Percentiles rank a stretch among this genome's conserved stretches.
phyloP scores from a whole-genome alignment of 2,888 invertebrate species.

The Conchocele bisecta region DNA sequence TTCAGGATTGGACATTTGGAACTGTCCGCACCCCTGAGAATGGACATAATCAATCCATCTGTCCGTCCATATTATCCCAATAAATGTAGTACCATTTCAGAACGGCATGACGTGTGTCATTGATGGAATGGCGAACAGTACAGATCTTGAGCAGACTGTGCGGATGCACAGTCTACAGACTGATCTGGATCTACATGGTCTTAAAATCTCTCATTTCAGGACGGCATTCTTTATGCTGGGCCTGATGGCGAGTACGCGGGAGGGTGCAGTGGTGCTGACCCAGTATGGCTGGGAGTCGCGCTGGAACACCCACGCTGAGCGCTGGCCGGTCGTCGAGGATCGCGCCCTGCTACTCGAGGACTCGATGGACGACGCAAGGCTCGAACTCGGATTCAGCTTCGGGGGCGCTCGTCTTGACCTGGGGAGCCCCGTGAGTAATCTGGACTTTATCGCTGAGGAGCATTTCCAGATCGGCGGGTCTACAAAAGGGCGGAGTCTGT shows the following conservation, averaged over 20 bases:
- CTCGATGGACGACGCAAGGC: constrained; percentile 50
- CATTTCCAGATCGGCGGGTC: constrained; percentile 42
- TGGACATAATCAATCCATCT: too few relatives aligned
- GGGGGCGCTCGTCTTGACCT: constrained; percentile 42
- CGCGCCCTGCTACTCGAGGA: constrained; percentile 58
- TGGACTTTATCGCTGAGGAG: constrained; percentile 74
- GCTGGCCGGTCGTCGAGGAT: constrained; percentile 75
- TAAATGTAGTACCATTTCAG: too few relatives aligned
- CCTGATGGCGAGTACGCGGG: constrained; percentile 91
- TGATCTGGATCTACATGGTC: too few relatives aligned
- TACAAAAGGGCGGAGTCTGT: neutral
- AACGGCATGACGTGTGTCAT: too few relatives aligned
- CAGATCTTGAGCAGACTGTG: too few relatives aligned
- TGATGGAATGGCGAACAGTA: too few relatives aligned
- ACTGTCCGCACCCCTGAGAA: too few relatives aligned
- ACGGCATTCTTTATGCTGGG: constrained; percentile 95
- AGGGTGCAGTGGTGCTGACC: constrained; percentile 91
- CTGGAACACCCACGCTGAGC: constrained; percentile 88
- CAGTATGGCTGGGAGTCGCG: constrained; percentile 88
- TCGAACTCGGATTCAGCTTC: constrained; percentile 45
- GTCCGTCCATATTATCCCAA: too few relatives aligned
- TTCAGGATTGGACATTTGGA: too few relatives aligned
- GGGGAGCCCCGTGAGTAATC: constrained; percentile 51
- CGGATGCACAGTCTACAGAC: too few relatives aligned
- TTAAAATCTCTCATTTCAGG: constrained; percentile 80